These are phyloP conservation scores for Electrona antarctica DNA, from an alignment of 2,113 vertebrate species.

Conservation along the genomic window DNA sequence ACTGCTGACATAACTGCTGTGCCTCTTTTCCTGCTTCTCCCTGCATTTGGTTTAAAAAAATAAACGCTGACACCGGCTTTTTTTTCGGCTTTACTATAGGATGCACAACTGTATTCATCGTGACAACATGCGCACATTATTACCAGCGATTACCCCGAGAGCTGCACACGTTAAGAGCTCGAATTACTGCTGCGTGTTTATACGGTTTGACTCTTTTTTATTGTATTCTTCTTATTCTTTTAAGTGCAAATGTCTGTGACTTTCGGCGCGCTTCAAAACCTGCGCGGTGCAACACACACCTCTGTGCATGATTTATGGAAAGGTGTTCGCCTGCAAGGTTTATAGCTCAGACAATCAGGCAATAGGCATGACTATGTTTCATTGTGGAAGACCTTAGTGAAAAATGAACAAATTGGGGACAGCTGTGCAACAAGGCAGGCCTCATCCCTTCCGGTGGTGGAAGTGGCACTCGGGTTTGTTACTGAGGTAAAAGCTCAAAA, in stretches of 20 bases:
- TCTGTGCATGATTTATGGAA: slow-evolving; percentile 30
- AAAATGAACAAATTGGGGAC: slow-evolving; percentile 56
- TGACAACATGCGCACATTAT: slow-evolving; percentile 19
- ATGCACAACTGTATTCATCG: slow-evolving; percentile 3
- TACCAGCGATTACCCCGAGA: slow-evolving; percentile 1
- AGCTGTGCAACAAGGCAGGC: slow-evolving; percentile 47
- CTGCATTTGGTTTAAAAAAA: background rate
- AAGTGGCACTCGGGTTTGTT: too few relatives aligned
- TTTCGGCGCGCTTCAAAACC: slow-evolving; percentile 1
- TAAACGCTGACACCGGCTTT: slow-evolving; percentile 31
- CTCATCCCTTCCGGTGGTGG: background rate
- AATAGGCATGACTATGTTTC: slow-evolving; percentile 44
- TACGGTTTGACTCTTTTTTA: background rate
- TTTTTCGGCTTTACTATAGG: slow-evolving; percentile 21
- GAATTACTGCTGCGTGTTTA: background rate
- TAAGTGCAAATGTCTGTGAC: background rate
- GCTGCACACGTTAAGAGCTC: background rate
- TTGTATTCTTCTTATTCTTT: background rate
- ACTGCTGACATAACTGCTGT: slow-evolving; percentile 39
- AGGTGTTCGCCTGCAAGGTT: slow-evolving; percentile 44
- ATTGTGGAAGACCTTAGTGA: slow-evolving; percentile 41
- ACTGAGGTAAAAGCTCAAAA: too few relatives aligned
- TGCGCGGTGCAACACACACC: slow-evolving; percentile 15
- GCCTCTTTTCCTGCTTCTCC: slow-evolving; percentile 48
- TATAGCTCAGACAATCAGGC: slow-evolving; percentile 45